phyloP scores from a whole-genome alignment of 1,140 invertebrate genomes.

The Teleogryllus occipitalis region DNA sequence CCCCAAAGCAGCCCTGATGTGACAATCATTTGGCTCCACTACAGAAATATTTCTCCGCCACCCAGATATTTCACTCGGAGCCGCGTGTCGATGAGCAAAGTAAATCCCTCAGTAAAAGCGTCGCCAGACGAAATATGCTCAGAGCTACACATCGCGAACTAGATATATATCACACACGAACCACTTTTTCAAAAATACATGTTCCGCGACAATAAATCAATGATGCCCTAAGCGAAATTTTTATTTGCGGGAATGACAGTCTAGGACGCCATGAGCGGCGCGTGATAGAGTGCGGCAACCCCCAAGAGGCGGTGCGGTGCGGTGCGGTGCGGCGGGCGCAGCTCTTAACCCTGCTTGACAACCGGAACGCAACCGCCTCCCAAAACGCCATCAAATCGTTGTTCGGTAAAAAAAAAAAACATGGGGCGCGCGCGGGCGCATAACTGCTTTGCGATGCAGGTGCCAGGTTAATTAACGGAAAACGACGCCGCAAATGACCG shows the following conservation, averaged over 20 bases:
- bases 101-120: neutral
- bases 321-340: neutral
- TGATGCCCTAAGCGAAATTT: neutral
- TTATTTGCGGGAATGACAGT: neutral
- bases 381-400: neutral
- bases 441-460: no score
- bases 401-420: no score
- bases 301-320: neutral
- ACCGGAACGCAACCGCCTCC: neutral
- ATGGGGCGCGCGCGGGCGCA: no score
- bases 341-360: neutral
- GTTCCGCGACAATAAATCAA: neutral
- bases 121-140: neutral
- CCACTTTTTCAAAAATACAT: neutral
- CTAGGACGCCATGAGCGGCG: neutral
- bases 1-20: no score
- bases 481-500: no score
- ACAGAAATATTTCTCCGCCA: no score
- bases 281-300: neutral
- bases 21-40: no score
- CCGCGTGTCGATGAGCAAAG: neutral
- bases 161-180: neutral
- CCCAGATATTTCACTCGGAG: neutral
- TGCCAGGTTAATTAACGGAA: no score
- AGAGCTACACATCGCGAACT: neutral